A percentile compares a stretch with the other conserved stretches of the same genome.
Conservation (phyloP, 2,113 vertebrate species). For the Pteropus alecto region DNA sequence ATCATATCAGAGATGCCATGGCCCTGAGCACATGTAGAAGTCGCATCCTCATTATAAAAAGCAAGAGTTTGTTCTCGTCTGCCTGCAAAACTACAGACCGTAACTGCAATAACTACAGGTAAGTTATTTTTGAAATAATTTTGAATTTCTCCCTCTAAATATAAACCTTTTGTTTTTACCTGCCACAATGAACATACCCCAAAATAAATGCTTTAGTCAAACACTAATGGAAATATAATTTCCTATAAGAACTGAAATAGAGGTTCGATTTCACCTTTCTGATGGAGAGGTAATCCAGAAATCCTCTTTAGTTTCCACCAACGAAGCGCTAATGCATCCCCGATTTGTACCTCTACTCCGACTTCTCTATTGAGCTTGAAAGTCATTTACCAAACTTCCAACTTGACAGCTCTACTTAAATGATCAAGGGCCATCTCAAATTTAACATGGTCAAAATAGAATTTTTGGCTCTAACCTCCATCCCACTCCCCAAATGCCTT, state of each 20-base stretch:
- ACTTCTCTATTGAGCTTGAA: not conserved
- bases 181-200: not conserved
- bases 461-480: not conserved
- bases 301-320: not conserved
- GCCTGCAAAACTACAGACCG: not conserved
- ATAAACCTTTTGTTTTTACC: not conserved
- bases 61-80: not conserved
- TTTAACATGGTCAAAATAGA: not conserved
- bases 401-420: not conserved
- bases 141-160: not conserved
- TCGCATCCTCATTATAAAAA: not conserved
- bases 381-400: not conserved
- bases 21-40: not conserved
- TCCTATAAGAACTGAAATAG: not conserved
- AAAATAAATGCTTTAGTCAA: not conserved
- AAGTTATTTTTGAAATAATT: not conserved
- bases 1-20: conserved; percentile 4
- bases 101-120: not conserved
- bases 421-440: not conserved
- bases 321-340: not conserved
- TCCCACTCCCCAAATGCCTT: not conserved
- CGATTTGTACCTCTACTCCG: not conserved
- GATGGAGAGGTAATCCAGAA: conserved; percentile 35
- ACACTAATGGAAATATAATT: not conserved
- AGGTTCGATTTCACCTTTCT: not conserved